Base-by-base conservation (phyloP, 2,797 vertebrate species). In the Siniperca obscura region DNA sequence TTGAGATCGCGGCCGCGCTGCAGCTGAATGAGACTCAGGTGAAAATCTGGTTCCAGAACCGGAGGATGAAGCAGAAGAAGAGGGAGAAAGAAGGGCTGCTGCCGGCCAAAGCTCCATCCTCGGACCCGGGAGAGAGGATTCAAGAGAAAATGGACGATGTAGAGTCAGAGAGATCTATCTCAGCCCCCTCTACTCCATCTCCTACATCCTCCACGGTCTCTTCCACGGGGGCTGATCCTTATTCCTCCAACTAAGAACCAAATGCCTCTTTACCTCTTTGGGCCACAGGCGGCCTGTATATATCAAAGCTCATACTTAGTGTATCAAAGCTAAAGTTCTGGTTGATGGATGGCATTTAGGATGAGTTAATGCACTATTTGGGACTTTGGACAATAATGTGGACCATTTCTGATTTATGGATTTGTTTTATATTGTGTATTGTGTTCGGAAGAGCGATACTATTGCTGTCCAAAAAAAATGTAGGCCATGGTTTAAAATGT, bases 1-100 rank as follows among this genome's bases (percentile, higher is more conserved):
- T 99, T 56, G 98, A 99, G 91, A 99, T 99, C 30, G 98, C 98
- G 0, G 98, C 98, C 2, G 97, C 98, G 2, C 95, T 99, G 62
- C 98, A 98, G 83, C 95, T 99, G 70, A 99, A 99, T 73, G 98
- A 99, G 95, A 99, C 98, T 87, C 98, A 99, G 93, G 98, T 99
- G 87, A 99, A 99, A 92, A 99, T 99, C 57, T 99, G 98, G 98
- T 99, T 99, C 93, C 98, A 99, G 94, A 99, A 99, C 88, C 95
- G 98, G 25, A 95, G 98, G 64, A 99, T 99, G 98, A 99, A 99
- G 92, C 98, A 99, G 83, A 99, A 99, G 95, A 99, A 99, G 87
- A 93, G 98, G 0, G 98, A 99, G 90, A 99, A 99, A 87, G 98
- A 99, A 76, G 98, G 98, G 8, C 88, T 98, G 52, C 88, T 98